Percentiles rank a stretch among this genome's conserved stretches.
Conservation (phyloP, 2,113 vertebrate species). For the Scortum barcoo region DNA sequence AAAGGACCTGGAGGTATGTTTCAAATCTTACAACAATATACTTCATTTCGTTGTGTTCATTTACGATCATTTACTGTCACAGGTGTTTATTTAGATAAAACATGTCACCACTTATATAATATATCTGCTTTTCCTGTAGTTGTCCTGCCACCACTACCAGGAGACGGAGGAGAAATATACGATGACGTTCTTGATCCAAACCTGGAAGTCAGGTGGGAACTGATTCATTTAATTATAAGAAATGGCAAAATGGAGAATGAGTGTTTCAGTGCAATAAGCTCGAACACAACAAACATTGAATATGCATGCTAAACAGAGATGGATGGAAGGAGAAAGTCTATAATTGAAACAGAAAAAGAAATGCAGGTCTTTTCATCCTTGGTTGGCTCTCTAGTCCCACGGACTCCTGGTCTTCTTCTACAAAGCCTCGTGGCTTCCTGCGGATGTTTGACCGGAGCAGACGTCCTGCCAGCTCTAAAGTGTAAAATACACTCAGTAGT, state of each 20-base stretch:
- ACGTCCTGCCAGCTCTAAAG: conserved; percentile 86
- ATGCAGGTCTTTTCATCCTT: conserved; percentile 40
- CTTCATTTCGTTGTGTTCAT: background rate
- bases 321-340: background rate
- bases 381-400: conserved; percentile 77
- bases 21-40: background rate
- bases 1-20: conserved; percentile 85
- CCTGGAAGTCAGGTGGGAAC: conserved; percentile 81
- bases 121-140: conserved; percentile 72
- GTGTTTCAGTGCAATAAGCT: background rate
- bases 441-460: conserved; percentile 91
- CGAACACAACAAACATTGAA: background rate
- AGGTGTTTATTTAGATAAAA: background rate
- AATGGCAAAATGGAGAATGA: background rate
- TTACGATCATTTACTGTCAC: background rate
- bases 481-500: conserved; percentile 89
- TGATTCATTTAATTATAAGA: background rate
- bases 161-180: conserved; percentile 89
- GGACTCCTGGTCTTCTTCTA: conserved; percentile 81
- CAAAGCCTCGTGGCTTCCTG: conserved; percentile 88
- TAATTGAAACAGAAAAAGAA: conserved; percentile 20
- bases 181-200: conserved; percentile 89
- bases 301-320: background rate
- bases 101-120: background rate
- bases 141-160: conserved; percentile 83